Base-by-base conservation (phyloP, 2,113 vertebrate genomes). In the Bombycilla garrulus region DNA sequence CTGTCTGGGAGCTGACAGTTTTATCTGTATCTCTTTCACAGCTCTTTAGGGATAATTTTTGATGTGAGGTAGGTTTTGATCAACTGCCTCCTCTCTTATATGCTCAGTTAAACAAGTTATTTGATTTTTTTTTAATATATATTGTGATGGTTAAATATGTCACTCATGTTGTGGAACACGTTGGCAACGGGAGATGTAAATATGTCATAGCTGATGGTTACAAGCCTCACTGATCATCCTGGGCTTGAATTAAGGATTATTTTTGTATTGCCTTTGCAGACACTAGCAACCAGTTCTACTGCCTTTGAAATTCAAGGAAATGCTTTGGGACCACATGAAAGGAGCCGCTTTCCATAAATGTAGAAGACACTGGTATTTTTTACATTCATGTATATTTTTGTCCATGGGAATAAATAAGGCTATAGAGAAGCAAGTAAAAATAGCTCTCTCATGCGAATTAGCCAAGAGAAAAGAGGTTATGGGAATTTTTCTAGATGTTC, bases 31-130 rank as follows among this genome's bases (percentile, higher is more conserved):
- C 91, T 95, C 50, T 95, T 96, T 96, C 93, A 94, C 91, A 95
- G 91, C 88, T 94, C 93, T 96, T 97, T 95, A 97, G 91, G 86
- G 91, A 95, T 80, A 92, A 93, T 93, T 95, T 96, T 94, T 95
- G 83, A 92, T 93, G 91, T 83, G 82, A 88, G 58, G 62, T 82
- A 92, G 44, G 82, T 92, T 95, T 97, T 96, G 94, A 97, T 97
- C 93, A 96, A 72, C 67, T 89, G 57, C 79, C 57, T 92, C 57
- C 69, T 77, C 77, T 91, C 73, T 69, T 88, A 83, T 84, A 70
- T 88, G 88, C 90, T 95, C 83, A 96, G 81, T 90, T 96, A 95
- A 97, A 97, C 78, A 93, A 94, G 67, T 22, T 42, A 78, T 96
- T 97, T 95, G 87, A 92, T 85, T 94, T 86, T 82, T 91, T 89